Conservation (phyloP, 37 sponge, comb jelly and placozoan genomes). For the Halisarca cf. caerulea region DNA sequence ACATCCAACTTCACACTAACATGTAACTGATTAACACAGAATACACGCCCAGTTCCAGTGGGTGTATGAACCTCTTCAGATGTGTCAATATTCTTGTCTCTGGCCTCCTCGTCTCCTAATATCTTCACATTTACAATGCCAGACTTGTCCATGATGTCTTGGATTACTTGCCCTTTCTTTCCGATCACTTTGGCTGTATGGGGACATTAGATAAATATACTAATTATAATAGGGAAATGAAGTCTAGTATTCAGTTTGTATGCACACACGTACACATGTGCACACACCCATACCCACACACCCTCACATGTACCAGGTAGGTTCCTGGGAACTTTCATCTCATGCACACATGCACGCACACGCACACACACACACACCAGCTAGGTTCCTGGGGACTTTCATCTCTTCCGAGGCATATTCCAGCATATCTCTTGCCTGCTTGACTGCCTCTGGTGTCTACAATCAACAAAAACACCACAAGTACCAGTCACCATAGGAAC, state of each 20-base stretch:
- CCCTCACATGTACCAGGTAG: constrained; percentile 49
- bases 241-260: too few relatives aligned
- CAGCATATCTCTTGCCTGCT: constrained; percentile 55
- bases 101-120: constrained; percentile 68
- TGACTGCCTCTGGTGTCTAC: constrained; percentile 56
- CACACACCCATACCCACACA: constrained; percentile 11
- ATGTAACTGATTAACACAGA: not conserved
- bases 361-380: constrained; percentile 48
- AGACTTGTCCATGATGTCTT: constrained; percentile 82
- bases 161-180: constrained; percentile 66
- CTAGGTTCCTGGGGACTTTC: constrained; percentile 53
- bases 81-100: constrained; percentile 43
- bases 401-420: constrained; percentile 52
- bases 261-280: not conserved
- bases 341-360: not conserved
- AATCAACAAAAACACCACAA: too few relatives aligned
- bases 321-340: constrained; percentile 47
- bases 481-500: too few relatives aligned
- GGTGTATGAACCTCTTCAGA: constrained; percentile 31
- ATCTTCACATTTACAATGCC: constrained; percentile 71
- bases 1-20: too few relatives aligned
- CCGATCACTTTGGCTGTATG: constrained; percentile 76
- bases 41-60: too few relatives aligned
- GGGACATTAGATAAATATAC: not conserved
- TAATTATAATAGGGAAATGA: not conserved